These are phyloP conservation scores for Melieria picta DNA, from an alignment of 2,888 invertebrate genomes.

Conservation along the genomic window DNA sequence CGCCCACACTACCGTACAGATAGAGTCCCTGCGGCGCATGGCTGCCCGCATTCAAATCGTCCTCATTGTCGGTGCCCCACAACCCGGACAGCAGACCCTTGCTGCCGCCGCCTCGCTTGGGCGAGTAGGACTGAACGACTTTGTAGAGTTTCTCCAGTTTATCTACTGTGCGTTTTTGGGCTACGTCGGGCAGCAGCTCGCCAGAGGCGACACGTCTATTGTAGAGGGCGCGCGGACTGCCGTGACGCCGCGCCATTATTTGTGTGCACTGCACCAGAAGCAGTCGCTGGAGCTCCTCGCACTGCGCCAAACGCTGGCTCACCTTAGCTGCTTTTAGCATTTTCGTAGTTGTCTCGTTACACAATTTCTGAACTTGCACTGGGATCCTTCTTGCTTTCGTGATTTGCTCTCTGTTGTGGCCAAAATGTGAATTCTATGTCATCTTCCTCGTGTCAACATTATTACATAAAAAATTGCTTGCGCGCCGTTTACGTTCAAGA, in stretches of 20 bases:
- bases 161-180: conserved; percentile 77
- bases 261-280: conserved; percentile 14
- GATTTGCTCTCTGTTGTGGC: too few species aligned
- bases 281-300: conserved; percentile 35
- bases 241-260: conserved; percentile 31
- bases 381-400: not conserved
- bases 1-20: conserved; percentile 90
- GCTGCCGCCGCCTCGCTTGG: conserved; percentile 38
- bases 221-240: conserved; percentile 69
- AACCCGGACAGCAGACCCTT: conserved; percentile 47
- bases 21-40: conserved; percentile 75
- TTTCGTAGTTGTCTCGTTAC: conserved; percentile 16
- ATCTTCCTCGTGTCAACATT: conserved; percentile 19
- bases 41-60: conserved; percentile 50
- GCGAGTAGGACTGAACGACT: conserved; percentile 63
- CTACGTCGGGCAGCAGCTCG: conserved; percentile 73
- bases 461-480: conserved; percentile 20
- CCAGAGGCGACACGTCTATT: conserved; percentile 71
- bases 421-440: conserved; percentile 7
- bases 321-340: conserved; percentile 17
- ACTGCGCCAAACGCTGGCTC: conserved; percentile 26
- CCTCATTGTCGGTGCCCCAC: conserved; percentile 24
- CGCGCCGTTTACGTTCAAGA: conserved; percentile 12
- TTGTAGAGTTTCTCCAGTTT: conserved; percentile 75
- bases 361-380: conserved; percentile 3